Evolutionary conservation across 2,113 vertebrate species (phyloP), one percentile per base, ranked within the genome.

Genomic region (Strix aluco): DNA sequence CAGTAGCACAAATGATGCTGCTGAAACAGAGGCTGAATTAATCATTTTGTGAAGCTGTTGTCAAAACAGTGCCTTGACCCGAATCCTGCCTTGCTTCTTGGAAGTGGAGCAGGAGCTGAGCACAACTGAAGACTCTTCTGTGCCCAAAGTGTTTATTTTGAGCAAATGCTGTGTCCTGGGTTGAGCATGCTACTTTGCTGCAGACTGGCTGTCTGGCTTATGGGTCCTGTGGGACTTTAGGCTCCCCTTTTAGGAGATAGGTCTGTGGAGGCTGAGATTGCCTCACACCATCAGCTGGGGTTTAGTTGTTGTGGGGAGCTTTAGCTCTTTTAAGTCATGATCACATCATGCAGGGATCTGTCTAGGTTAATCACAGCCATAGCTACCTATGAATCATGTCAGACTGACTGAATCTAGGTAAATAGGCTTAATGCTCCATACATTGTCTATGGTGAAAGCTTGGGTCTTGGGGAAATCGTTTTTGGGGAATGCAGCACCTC

Each of bases 281-380:
- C 54, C 42, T 95, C 34, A 25, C 86, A 57, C 75, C 62, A 66
- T 80, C 89, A 55, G 62, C 78, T 80, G 42, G 55, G 72, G 20
- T 81, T 92, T 86, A 81, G 88, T 97, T 89, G 95, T 91, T 89
- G 90, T 74, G 91, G 87, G 89, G 62, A 97, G 81, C 63, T 16
- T 92, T 81, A 96, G 67, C 81, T 88, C 96, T 87, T 88, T 79
- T 94, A 94, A 81, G 84, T 88, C 71, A 16, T 85, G 92, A 94
- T 91, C 29, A 3, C 89, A 77, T 97, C 87, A 67, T 26, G 54
- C 81, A 51, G 62, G 81, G 91, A 85, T 97, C 84, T 91, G 89
- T 73, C 54, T 86, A 10, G 93, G 93, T 91, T 94, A 94, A 96
- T 97, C 71, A 54, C 62, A 88, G 79, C 54, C 58, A 21, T 34